Conservation (phyloP, 2,797 vertebrate genomes). For the Esox lucius region DNA sequence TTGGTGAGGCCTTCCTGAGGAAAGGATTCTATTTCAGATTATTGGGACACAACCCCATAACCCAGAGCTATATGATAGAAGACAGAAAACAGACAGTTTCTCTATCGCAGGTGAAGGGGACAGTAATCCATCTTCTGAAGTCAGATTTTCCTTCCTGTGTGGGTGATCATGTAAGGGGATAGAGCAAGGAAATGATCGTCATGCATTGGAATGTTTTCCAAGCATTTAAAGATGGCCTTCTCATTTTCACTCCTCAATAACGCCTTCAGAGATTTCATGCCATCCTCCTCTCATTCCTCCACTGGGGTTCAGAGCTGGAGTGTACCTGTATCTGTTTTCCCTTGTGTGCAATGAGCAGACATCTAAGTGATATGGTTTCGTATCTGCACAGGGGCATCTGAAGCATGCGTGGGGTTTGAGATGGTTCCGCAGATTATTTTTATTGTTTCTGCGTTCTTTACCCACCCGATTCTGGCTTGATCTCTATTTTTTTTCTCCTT, state of each 20-base stretch:
- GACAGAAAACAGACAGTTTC: not conserved
- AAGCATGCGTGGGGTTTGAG: no score
- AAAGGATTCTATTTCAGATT: not conserved
- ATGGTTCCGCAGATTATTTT: conserved; percentile 3
- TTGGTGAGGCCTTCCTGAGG: not conserved
- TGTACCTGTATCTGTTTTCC: conserved; percentile 54
- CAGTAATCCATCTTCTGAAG: conserved; percentile 64
- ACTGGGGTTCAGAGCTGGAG: conserved; percentile 57
- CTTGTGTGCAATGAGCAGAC: conserved; percentile 58
- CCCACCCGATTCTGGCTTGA: not conserved
- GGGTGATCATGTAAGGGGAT: conserved; percentile 43
- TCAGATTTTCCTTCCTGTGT: conserved; percentile 44
- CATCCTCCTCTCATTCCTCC: conserved; percentile 68
- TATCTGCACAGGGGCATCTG: conserved; percentile 28
- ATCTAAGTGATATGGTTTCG: conserved; percentile 57
- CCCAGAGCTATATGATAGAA: not conserved
- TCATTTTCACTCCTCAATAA: conserved; percentile 63
- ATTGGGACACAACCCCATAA: not conserved
- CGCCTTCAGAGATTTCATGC: conserved; percentile 63
- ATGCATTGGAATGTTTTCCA: conserved; percentile 66
- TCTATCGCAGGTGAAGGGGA: conserved; percentile 62
- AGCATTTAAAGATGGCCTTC: conserved; percentile 49
- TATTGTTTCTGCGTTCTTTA: conserved; percentile 7
- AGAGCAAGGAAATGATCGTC: conserved; percentile 60
- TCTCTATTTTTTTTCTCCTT: conserved; percentile 31